Evolutionary conservation across 2,113 vertebrate species (phyloP).

Genomic region (Dolichallabes microphthalmus): DNA sequence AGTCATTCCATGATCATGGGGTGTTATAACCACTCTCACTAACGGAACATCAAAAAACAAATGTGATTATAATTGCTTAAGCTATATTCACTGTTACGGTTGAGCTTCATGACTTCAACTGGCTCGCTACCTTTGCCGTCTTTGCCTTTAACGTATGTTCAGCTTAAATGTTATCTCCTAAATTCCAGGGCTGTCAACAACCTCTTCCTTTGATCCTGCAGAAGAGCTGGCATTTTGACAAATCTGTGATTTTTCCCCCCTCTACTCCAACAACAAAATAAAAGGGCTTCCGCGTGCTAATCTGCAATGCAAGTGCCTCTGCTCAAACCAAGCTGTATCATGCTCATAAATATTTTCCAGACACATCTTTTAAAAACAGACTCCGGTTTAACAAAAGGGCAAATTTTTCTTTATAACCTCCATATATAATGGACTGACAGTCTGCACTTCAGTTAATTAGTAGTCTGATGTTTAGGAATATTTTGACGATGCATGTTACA

Average conservation of each 20-base stretch:
- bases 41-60: not conserved
- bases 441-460: not conserved
- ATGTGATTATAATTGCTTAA: not conserved
- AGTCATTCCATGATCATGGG: not conserved
- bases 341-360: constrained; percentile 45
- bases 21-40: not conserved
- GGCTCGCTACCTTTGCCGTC: not conserved
- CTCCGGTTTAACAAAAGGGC: constrained; percentile 4
- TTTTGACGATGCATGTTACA: not conserved
- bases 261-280: constrained; percentile 8
- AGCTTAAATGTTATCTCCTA: constrained; percentile 28
- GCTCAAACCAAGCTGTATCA: constrained; percentile 24
- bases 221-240: constrained; percentile 26
- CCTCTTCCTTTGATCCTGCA: constrained; percentile 45
- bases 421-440: not conserved
- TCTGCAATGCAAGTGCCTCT: constrained; percentile 32
- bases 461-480: not conserved
- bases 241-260: not conserved
- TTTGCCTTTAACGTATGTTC: constrained; percentile 16
- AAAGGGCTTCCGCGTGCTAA: constrained; percentile 39
- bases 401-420: not conserved
- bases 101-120: constrained; percentile 16
- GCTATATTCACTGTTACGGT: constrained; percentile 6
- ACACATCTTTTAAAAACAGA: constrained; percentile 36
- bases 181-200: constrained; percentile 30